These are phyloP conservation scores for Plecotus auritus DNA, from an alignment of 2,113 vertebrate species.

Conservation along the genomic window DNA sequence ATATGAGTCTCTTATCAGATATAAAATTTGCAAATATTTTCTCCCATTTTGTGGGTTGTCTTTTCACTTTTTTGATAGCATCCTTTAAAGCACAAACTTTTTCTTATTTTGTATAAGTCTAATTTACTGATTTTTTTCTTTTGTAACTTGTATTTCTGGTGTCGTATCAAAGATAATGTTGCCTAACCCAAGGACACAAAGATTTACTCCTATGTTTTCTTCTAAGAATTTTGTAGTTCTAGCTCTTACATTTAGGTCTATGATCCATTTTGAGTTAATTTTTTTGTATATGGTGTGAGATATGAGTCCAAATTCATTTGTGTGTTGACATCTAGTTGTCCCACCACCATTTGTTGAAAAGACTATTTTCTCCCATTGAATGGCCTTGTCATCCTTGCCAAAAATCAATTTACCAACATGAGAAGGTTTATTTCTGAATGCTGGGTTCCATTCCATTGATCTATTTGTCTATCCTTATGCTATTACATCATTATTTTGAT, in stretches of 20 bases:
- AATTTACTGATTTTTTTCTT: not conserved
- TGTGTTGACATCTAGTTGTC: not conserved
- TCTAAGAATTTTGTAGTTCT: not conserved
- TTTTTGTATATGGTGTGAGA: not conserved
- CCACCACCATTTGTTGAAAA: not conserved
- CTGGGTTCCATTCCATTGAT: not conserved
- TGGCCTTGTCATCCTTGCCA: not conserved
- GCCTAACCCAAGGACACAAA: not conserved
- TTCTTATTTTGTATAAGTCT: not conserved
- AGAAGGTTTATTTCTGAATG: not conserved
- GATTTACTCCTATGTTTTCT: not conserved
- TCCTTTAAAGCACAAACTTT: not conserved
- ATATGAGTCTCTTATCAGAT: not conserved
- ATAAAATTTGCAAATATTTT: not conserved
- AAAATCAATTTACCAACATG: not conserved
- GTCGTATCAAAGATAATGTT: not conserved
- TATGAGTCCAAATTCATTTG: not conserved
- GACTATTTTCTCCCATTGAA: not conserved
- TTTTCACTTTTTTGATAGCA: not conserved
- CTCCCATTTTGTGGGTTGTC: not conserved
- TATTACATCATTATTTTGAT: not conserved
- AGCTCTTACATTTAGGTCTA: not conserved
- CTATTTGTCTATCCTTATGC: not conserved
- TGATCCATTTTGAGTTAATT: not conserved
- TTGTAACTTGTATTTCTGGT: not conserved